A percentile compares a stretch with the other conserved stretches of the same genome.
Conservation (phyloP, 2,888 invertebrate species). For the Andrena fulva region DNA sequence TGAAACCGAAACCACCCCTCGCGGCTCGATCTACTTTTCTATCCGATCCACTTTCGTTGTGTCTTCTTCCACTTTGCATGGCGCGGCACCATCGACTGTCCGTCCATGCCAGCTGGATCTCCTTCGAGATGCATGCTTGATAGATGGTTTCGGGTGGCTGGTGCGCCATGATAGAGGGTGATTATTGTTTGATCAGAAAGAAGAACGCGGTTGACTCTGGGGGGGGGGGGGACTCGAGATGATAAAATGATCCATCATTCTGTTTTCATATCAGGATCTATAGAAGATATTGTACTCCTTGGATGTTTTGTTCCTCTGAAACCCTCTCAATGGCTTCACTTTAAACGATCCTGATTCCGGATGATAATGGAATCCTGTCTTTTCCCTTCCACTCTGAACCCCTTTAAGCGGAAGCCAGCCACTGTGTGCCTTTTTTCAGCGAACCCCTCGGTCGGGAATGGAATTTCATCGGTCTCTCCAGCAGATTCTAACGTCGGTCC, state of each 20-base stretch:
- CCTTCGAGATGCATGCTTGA: slow-evolving; percentile 17
- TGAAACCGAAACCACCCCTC: slow-evolving; percentile 33
- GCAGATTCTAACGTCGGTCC: neutral
- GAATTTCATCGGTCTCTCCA: slow-evolving; percentile 10
- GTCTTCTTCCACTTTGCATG: neutral
- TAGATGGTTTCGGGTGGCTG: neutral
- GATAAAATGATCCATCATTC: no score
- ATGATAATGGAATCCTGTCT: slow-evolving; percentile 60
- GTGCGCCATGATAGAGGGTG: neutral
- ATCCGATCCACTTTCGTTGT: neutral
- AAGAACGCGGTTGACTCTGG: no score
- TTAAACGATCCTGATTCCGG: neutral
- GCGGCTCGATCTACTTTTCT: slow-evolving; percentile 7
- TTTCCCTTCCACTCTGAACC: slow-evolving; percentile 1
- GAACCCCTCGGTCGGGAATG: neutral
- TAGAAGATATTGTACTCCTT: no score
- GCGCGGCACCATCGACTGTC: slow-evolving; percentile 2
- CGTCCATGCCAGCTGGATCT: slow-evolving; percentile 39
- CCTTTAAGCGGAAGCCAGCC: neutral
- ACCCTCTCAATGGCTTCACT: no score
- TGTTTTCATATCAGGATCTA: neutral
- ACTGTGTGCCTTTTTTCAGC: slow-evolving; percentile 2
- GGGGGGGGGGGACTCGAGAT: no score
- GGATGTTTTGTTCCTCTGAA: no score
- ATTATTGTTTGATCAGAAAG: no score